Evolutionary conservation across 2,113 vertebrate genomes (phyloP).

Genomic region (Etheostoma cragini): DNA sequence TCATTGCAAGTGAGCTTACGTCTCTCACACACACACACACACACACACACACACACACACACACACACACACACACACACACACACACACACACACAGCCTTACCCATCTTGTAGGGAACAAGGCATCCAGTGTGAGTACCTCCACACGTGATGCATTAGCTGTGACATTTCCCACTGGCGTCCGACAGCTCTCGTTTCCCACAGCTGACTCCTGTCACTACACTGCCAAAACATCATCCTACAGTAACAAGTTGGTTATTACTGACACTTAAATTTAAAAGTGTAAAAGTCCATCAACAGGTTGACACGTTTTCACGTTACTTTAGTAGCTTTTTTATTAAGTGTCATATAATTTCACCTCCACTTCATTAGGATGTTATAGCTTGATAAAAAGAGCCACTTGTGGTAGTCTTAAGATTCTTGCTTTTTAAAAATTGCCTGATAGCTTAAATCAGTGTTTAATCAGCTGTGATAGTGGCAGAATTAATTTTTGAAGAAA

Average conservation of each 20-base stretch:
- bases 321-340: neutral
- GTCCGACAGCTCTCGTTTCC: constrained; percentile 55
- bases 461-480: constrained; percentile 36
- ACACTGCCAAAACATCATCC: constrained; percentile 6
- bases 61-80: constrained; percentile 6
- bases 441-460: constrained; percentile 37
- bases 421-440: constrained; percentile 26
- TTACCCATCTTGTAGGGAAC: constrained; percentile 40
- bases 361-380: constrained; percentile 13
- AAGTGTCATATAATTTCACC: neutral
- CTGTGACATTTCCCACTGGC: constrained; percentile 67
- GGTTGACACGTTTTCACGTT: neutral
- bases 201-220: constrained; percentile 68
- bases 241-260: constrained; percentile 14
- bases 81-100: constrained; percentile 11
- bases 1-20: constrained; percentile 40
- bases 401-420: constrained; percentile 11
- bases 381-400: constrained; percentile 6
- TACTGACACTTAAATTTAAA: neutral
- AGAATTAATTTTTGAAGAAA: neutral
- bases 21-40: constrained; percentile 2
- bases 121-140: constrained; percentile 57
- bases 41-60: constrained; percentile 13
- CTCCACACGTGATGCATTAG: constrained; percentile 69
- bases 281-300: neutral